phyloP scores from a whole-genome alignment of 2,113 vertebrate species.

The Brachirus orientalis region DNA sequence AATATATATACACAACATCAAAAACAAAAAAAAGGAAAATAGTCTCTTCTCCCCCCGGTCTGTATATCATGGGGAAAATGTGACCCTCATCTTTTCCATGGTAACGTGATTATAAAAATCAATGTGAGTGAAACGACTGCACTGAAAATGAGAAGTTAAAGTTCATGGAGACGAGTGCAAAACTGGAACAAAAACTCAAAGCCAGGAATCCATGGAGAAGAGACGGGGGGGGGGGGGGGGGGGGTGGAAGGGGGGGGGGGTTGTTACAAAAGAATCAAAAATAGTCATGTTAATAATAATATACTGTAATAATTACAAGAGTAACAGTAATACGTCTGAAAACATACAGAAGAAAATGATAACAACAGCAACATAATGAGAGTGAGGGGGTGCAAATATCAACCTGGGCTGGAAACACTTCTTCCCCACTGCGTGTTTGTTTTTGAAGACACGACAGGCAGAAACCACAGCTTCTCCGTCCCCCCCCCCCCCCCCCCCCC shows the following conservation, averaged over 20 bases:
- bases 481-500: too few relatives aligned
- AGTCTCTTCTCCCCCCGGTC: conserved; percentile 31
- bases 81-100: conserved; percentile 53
- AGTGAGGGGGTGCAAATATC: conserved; percentile 21
- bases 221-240: conserved; percentile 44
- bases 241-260: conserved; percentile 43
- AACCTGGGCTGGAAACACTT: conserved; percentile 11
- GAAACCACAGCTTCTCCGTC: conserved; percentile 55
- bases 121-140: conserved; percentile 27
- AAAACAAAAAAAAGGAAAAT: conserved; percentile 40
- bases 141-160: conserved; percentile 28
- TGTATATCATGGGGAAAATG: conserved; percentile 52
- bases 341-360: conserved; percentile 61
- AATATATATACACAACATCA: conserved; percentile 71
- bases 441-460: conserved; percentile 5
- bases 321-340: conserved; percentile 70
- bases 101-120: conserved; percentile 57
- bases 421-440: conserved; percentile 1
- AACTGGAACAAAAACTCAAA: conserved; percentile 38
- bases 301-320: conserved; percentile 71
- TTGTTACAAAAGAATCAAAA: conserved; percentile 70
- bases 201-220: conserved; percentile 43
- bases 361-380: conserved; percentile 47
- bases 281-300: conserved; percentile 71
- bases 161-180: conserved; percentile 56